phyloP scores from a whole-genome alignment of 2,797 vertebrate genomes.

The Poecilia picta region DNA sequence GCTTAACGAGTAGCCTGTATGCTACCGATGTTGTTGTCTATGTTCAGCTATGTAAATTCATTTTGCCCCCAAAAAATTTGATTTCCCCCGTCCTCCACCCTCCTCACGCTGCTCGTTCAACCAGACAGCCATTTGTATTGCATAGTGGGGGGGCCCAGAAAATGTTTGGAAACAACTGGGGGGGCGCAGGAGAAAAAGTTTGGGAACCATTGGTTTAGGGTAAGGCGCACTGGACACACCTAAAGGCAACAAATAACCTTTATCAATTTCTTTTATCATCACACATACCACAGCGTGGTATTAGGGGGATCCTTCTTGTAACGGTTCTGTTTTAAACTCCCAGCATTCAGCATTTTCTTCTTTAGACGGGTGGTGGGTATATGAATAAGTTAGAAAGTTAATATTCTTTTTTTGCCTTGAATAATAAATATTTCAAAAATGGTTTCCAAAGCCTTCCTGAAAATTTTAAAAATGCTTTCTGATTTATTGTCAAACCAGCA shows the following conservation, averaged over 20 bases:
- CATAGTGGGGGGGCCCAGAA: too few species aligned
- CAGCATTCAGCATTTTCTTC: not conserved
- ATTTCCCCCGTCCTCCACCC: too few species aligned
- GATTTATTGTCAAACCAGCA: not conserved
- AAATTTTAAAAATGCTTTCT: not conserved
- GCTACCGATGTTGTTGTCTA: too few species aligned
- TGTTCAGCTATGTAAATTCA: too few species aligned
- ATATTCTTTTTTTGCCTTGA: not conserved
- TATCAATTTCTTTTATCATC: not conserved
- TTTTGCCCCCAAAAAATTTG: too few species aligned
- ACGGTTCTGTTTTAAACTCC: not conserved
- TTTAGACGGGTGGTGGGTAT: not conserved
- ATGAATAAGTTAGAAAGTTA: not conserved
- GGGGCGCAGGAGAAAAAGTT: too few species aligned
- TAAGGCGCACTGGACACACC: too few species aligned
- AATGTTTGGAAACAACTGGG: too few species aligned
- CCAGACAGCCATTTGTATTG: too few species aligned
- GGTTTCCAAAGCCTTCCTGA: not conserved
- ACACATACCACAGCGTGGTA: not conserved
- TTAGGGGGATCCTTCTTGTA: not conserved
- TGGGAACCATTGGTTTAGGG: too few species aligned
- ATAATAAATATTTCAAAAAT: not conserved
- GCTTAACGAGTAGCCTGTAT: too few species aligned
- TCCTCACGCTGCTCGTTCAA: too few species aligned
- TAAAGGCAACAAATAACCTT: not conserved